Evolutionary conservation across 2,797 vertebrate species (phyloP), one percentile per base, ranked within the genome.

Genomic region (Peromyscus aztecus): DNA sequence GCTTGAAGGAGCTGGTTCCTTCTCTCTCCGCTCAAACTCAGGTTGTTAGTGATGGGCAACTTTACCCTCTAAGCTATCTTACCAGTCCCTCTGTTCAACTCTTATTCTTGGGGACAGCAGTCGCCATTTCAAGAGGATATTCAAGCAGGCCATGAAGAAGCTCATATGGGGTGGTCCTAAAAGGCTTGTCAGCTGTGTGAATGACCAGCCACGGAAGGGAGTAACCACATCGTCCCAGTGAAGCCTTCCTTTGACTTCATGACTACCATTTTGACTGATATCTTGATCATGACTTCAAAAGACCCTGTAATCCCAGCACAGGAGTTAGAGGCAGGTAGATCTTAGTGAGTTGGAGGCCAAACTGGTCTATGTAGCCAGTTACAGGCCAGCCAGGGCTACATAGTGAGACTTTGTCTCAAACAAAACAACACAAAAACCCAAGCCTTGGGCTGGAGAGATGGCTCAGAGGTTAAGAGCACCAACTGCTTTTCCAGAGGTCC

Each of bases 21-120:
- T n/a, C 63, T 59, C 67, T 24, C 83, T 63, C 14, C 31, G 81
- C 37, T 63, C 37, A 61, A n/a, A 67, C 43, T 86, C 65, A 37
- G 21, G 31, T 86, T 67, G 11, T 69, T n/a, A 69, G 43, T 67
- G 43, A 21, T 49, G 19, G 46, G 31, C 40, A 21, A 31, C 83
- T 52, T 86, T 52, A 69, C 6, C 21, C 46, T 24, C 43, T 49
- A 63, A 86, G 43, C 12, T 52, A n/a, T 27, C 19, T 69, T 24
- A 31, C 19, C 59, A 85, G 83, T n/a, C 46, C 71, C 40, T 96
- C 67, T 82, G 23, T 89, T 67, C 27, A 95, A 77, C 10, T 57
- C 49, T 96, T 21, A 40, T 27, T 94, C 55, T 85, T 80, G 24
- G 12, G 40, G 43, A 96, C 92, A 77, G 24, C 43, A 86, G 23